phyloP scores from a whole-genome alignment of 1,140 invertebrate species.

The Daktulosphaira vitifoliae region DNA sequence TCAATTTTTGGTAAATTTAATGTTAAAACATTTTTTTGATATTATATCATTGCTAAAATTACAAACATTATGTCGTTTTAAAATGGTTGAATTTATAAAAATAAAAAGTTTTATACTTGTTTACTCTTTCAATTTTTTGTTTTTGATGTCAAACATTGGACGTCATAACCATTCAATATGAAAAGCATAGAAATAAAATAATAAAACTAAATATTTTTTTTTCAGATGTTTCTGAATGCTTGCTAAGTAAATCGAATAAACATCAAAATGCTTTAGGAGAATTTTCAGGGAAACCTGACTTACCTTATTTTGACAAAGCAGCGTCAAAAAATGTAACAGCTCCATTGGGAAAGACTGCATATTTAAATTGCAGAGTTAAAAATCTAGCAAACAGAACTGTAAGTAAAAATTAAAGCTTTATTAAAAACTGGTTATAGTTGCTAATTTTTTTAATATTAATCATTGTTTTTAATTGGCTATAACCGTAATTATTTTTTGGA shows the following conservation, averaged over 20 bases:
- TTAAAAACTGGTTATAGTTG: no score
- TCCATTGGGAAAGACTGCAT: conserved; percentile 71
- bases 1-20: no score
- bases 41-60: no score
- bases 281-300: conserved; percentile 26
- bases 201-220: no score
- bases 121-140: no score
- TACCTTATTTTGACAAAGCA: conserved; percentile 58
- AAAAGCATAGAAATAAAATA: no score
- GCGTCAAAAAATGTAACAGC: conserved; percentile 71
- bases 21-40: no score
- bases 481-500: not conserved
- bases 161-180: no score
- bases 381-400: conserved; percentile 81
- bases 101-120: no score
- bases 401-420: conserved; percentile 47
- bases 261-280: conserved; percentile 28
- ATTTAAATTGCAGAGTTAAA: conserved; percentile 73
- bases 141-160: no score
- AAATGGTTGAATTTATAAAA: no score
- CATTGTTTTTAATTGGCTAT: not conserved
- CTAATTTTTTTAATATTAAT: not conserved
- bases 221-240: conserved; percentile 18
- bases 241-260: conserved; percentile 27
- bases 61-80: no score